These are phyloP conservation scores for Gyrodactylus bullatarudis DNA, from an alignment of 1,140 invertebrate species.

Conservation along the genomic window DNA sequence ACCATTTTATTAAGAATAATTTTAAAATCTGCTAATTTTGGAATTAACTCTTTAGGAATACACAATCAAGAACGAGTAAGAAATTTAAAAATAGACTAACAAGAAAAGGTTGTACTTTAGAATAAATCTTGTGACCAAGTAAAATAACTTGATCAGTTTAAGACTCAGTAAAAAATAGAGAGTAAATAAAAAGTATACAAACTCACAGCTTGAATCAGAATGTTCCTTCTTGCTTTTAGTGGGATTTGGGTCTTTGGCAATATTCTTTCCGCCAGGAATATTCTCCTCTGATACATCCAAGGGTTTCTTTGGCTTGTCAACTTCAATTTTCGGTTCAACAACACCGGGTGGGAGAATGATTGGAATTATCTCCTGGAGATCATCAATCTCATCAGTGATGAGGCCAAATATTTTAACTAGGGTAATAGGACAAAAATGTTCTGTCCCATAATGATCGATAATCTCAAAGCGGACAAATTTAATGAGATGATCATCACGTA, in stretches of 20 bases:
- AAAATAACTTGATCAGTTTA: no score
- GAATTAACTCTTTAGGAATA: no score
- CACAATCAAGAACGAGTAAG: no score
- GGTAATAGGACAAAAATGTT: constrained; percentile 4
- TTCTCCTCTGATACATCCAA: not conserved
- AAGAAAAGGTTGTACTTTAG: no score
- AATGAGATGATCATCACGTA: not conserved
- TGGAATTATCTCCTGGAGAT: not conserved
- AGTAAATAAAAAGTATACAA: no score
- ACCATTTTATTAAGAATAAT: no score
- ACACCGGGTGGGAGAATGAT: not conserved
- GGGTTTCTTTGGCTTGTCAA: not conserved
- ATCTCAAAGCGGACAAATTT: constrained; percentile 3
- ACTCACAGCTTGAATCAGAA: no score
- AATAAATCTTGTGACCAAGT: no score
- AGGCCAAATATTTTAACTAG: not conserved
- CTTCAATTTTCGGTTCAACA: not conserved
- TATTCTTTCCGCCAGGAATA: not conserved
- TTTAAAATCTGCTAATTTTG: no score
- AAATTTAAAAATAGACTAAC: no score
- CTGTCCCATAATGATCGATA: constrained; percentile 3
- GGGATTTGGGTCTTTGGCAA: not conserved
- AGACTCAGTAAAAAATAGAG: no score
- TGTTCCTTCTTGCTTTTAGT: no score
- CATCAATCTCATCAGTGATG: constrained; percentile 2